phyloP scores from a whole-genome alignment of 2,888 invertebrate species.

The Phengaris arion region DNA sequence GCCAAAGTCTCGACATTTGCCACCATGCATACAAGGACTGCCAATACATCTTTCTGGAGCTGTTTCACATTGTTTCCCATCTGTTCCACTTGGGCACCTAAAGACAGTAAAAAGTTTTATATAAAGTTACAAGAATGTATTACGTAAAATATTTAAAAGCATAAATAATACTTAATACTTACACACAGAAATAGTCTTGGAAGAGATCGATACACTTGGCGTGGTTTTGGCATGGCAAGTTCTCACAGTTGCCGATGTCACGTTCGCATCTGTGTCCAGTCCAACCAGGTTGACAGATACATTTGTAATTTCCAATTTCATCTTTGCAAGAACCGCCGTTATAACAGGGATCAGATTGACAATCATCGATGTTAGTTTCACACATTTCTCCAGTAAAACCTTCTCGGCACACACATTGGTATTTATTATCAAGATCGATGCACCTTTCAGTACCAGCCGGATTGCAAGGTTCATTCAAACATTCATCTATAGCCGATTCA shows the following conservation, averaged over 20 bases:
- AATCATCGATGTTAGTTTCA: slow-evolving; percentile 93
- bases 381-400: slow-evolving; percentile 93
- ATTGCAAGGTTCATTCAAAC: slow-evolving; percentile 93
- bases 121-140: slow-evolving; percentile 48
- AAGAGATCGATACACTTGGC: slow-evolving; percentile 94
- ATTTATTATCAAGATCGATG: slow-evolving; percentile 92
- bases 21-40: slow-evolving; percentile 96
- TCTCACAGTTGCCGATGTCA: slow-evolving; percentile 92
- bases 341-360: slow-evolving; percentile 89
- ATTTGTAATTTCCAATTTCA: slow-evolving; percentile 90
- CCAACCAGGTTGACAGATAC: slow-evolving; percentile 92
- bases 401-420: slow-evolving; percentile 91
- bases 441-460: slow-evolving; percentile 94
- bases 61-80: slow-evolving; percentile 97
- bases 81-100: slow-evolving; percentile 95
- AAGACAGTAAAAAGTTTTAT: slow-evolving; percentile 38
- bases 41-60: slow-evolving; percentile 97
- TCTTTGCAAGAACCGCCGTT: slow-evolving; percentile 95
- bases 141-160: slow-evolving; percentile 21
- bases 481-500: slow-evolving; percentile 95
- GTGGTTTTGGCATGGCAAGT: slow-evolving; percentile 94
- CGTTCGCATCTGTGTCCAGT: slow-evolving; percentile 90
- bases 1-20: slow-evolving; percentile 96
- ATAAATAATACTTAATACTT: slow-evolving; percentile 65
- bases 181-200: slow-evolving; percentile 94